These are phyloP conservation scores for Strongylocentrotus purpuratus DNA, from an alignment of 35 echinoderm and acorn worm genomes.

Conservation along the genomic window DNA sequence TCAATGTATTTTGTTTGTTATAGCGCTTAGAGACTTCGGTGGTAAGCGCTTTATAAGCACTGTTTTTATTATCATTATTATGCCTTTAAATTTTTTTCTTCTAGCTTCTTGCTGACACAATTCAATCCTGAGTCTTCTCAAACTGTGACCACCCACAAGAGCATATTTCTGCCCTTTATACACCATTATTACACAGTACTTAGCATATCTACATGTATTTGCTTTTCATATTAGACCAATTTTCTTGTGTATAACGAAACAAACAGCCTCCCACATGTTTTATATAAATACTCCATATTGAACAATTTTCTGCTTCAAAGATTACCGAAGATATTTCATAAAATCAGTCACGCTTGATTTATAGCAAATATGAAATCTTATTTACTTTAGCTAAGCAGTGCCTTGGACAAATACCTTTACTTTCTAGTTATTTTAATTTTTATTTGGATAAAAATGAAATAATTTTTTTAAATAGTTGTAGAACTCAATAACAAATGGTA, in stretches of 20 bases:
- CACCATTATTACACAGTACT: not conserved
- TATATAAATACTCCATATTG: not conserved
- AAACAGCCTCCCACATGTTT: not conserved
- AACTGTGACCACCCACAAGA: not conserved
- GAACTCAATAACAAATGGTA: too few relatives aligned
- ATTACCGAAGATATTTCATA: not conserved
- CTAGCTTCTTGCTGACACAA: not conserved
- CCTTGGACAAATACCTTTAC: too few relatives aligned
- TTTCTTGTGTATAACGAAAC: not conserved
- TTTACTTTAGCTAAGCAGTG: not conserved
- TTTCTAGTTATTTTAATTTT: too few relatives aligned
- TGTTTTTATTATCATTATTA: not conserved
- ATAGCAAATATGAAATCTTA: not conserved
- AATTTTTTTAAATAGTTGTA: too few relatives aligned
- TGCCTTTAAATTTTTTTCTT: not conserved
- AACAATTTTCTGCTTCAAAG: not conserved
- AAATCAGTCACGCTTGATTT: not conserved
- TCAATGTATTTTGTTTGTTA: too few relatives aligned
- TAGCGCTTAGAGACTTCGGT: too few relatives aligned
- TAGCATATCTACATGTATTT: not conserved
- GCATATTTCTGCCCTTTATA: not conserved
- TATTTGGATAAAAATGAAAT: too few relatives aligned
- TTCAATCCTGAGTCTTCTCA: not conserved
- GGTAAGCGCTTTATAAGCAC: too few relatives aligned
- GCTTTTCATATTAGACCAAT: not conserved